These are phyloP conservation scores for Netelia fuscicornis DNA, from an alignment of 2,888 invertebrate species.

Conservation along the genomic window DNA sequence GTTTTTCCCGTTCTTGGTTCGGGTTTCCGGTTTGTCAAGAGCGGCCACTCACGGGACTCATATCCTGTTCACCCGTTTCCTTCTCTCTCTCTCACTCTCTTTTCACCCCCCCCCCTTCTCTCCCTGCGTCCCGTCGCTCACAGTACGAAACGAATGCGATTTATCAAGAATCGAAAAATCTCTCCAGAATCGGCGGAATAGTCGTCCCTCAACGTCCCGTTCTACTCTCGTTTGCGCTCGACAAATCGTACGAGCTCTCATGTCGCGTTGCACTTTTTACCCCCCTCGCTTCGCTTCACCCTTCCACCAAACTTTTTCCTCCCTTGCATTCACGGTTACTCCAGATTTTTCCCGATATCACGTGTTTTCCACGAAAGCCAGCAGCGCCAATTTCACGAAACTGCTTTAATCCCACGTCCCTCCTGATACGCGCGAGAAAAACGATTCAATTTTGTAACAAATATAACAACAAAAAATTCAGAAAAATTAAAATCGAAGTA, in stretches of 20 bases:
- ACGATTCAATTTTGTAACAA: not conserved
- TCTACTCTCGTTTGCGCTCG: constrained; percentile 13
- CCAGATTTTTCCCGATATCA: constrained; percentile 34
- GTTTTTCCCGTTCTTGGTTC: constrained; percentile 33
- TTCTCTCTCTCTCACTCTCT: not conserved
- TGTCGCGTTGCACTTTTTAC: not conserved
- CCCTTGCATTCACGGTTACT: not conserved
- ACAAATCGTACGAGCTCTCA: constrained; percentile 39
- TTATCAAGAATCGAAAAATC: constrained; percentile 51
- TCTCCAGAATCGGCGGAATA: constrained; percentile 6
- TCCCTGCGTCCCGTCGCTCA: constrained; percentile 12
- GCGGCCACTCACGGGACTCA: constrained; percentile 37
- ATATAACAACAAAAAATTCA: not conserved
- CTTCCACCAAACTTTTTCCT: not conserved
- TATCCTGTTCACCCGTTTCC: constrained; percentile 37
- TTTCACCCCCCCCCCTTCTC: constrained; percentile 3
- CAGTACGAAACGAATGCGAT: constrained; percentile 21
- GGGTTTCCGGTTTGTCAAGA: constrained; percentile 33
- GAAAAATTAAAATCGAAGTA: not conserved
- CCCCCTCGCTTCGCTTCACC: not conserved
- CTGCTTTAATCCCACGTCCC: not conserved
- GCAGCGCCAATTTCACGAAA: not conserved
- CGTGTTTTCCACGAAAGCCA: not conserved
- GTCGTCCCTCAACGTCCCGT: constrained; percentile 31
- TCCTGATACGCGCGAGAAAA: not conserved